Evolutionary conservation across 2,113 vertebrate species (phyloP), one percentile per base, ranked within the genome.

Genomic region (Zonotrichia leucophrys): DNA sequence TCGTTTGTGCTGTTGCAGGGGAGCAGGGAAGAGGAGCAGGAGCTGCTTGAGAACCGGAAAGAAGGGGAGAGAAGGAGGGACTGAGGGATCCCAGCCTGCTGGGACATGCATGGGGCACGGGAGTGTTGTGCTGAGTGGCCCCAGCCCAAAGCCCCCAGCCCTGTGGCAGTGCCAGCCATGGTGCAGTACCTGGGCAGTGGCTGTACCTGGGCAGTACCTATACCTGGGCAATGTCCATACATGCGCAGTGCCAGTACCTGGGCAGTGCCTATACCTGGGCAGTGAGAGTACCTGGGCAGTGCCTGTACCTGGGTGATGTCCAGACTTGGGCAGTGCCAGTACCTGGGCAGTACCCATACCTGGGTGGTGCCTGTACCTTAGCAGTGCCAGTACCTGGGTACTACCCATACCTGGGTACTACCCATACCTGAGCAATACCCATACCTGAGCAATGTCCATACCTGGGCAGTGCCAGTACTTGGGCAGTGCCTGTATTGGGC

Each of bases 1-100:
- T 96, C 96, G 89, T 97, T 96, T 97, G 95, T 92, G 75, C 87
- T 86, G 30, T 83, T 96, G 88, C 94, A 93, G 35, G 63, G 60
- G 76, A 95, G 70, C 92, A 92, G 70, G 87, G 78, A 95, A 96
- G 90, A 96, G 87, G 88, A 97, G 91, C 12, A 10, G 69, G 90
- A 58, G 68, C 12, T 9, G 27, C 90, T 83, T 44, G 39, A 87
- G 97, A 96, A 95, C 30, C 67, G 80, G 94, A 92, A 94, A 35
- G 41, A 52, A 87, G 56, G 72, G 77, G 13, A 49, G 93, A 28
- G 75, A 2, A 56, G 16, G 83, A 52, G 39, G 2, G 35, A 66
- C 60, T 78, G 79, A 93, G 89, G 86, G 88, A 93, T 7, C 10
- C 5, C 62, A 92, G 66, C 56, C 21, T 7, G 75, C 67, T 74